Evolutionary conservation across 2,888 invertebrate species (phyloP).

Genomic region (Philhelius pedissequus): DNA sequence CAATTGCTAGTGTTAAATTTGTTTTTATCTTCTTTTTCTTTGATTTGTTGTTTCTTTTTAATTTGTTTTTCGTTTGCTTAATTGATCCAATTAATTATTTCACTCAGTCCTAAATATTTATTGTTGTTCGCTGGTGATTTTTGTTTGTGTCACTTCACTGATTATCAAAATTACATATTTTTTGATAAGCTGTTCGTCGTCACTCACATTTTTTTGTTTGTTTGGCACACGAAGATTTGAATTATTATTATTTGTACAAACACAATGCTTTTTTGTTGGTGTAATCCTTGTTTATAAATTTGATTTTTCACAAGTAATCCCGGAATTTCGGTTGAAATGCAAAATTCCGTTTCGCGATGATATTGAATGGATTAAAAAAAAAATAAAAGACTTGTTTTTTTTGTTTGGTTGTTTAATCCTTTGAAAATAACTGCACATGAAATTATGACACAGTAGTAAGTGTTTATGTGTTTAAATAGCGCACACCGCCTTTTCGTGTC

Average conservation of each 20-base stretch:
- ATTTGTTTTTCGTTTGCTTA: conserved; percentile 45
- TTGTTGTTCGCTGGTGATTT: background rate
- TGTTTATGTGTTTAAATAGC: conserved; percentile 50
- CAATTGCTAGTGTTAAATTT: conserved; percentile 47
- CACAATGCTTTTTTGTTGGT: conserved; percentile 12
- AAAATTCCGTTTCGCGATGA: conserved; percentile 28
- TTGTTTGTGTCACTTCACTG: conserved; percentile 38
- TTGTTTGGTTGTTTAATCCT: conserved; percentile 45
- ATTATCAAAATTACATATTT: conserved; percentile 35
- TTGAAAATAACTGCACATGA: conserved; percentile 48
- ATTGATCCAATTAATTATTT: conserved; percentile 62
- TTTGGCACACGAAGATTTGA: conserved; percentile 21
- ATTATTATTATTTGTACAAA: conserved; percentile 24
- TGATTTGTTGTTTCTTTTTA: conserved; percentile 23
- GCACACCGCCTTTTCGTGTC: conserved; percentile 76
- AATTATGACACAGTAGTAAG: conserved; percentile 6
- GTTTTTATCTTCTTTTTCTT: background rate
- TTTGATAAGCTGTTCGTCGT: conserved; percentile 32
- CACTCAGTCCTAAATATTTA: conserved; percentile 22
- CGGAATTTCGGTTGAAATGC: background rate
- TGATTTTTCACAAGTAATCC: background rate
- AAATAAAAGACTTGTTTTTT: conserved; percentile 13
- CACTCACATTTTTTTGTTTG: conserved; percentile 36
- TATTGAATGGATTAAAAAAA: background rate
- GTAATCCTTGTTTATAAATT: conserved; percentile 55